A percentile compares a stretch with the other conserved stretches of the same genome.
These are phyloP conservation scores for Bolborhynchus lineola DNA, from an alignment of 2,113 vertebrate species.

Conservation along the genomic window DNA sequence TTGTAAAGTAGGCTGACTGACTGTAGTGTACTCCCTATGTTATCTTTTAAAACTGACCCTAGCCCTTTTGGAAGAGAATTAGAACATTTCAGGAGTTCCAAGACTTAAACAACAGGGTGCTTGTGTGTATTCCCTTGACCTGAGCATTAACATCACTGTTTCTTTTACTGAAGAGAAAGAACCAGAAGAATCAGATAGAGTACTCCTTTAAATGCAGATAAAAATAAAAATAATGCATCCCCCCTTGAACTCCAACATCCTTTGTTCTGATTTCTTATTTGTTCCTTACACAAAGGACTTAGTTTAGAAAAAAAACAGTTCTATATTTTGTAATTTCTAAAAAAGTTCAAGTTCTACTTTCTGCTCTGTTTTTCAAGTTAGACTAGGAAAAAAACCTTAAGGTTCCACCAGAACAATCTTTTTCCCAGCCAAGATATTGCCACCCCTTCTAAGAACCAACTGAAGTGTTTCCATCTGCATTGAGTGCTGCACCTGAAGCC, in stretches of 20 bases:
- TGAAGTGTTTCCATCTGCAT: slow-evolving; percentile 64
- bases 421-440: slow-evolving; percentile 39
- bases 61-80: neutral
- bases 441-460: slow-evolving; percentile 20
- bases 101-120: neutral
- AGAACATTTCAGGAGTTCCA: neutral
- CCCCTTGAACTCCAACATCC: neutral
- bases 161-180: neutral
- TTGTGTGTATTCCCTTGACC: neutral
- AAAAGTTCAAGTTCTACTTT: neutral
- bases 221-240: neutral
- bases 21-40: neutral
- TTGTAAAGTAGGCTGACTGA: neutral
- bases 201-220: neutral
- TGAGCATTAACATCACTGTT: neutral
- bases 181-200: neutral
- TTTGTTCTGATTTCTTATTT: neutral
- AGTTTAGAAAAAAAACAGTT: neutral
- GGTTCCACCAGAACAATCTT: neutral
- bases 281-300: neutral
- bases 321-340: neutral
- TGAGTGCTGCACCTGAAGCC: slow-evolving; percentile 72
- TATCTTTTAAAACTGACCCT: neutral
- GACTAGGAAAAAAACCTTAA: neutral
- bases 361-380: neutral